A percentile compares a stretch with the other conserved stretches of the same genome.
phyloP scores from a whole-genome alignment of 2,888 invertebrate species.

The Caenorhabditis drosophilae region DNA sequence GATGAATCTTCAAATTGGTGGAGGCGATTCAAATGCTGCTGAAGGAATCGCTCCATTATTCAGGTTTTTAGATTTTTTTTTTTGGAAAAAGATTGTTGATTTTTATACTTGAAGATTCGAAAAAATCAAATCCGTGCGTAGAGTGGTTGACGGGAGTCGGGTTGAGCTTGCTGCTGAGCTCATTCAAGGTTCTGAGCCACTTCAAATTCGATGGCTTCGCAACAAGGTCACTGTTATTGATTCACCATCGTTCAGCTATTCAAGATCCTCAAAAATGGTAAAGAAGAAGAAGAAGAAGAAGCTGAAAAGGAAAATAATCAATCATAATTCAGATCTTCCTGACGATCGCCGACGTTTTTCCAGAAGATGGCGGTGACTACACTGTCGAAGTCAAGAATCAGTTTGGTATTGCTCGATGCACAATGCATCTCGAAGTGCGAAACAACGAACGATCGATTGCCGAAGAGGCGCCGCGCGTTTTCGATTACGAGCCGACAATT shows the following conservation, averaged over 20 bases:
- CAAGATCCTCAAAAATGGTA: constrained; percentile 42
- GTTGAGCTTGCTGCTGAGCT: constrained; percentile 54
- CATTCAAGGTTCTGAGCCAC: constrained; percentile 61
- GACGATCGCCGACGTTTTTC: constrained; percentile 67
- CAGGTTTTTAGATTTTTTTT: constrained; percentile 36
- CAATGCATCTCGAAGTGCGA: constrained; percentile 49
- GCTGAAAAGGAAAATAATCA: too few relatives aligned
- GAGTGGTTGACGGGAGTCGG: constrained; percentile 51
- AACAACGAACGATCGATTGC: constrained; percentile 47
- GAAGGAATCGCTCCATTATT: constrained; percentile 56
- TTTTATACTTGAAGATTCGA: constrained; percentile 34
- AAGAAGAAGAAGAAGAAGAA: too few relatives aligned
- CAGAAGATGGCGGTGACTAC: constrained; percentile 74
- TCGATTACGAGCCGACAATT: constrained; percentile 39
- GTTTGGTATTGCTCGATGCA: constrained; percentile 47
- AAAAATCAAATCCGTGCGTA: constrained; percentile 40
- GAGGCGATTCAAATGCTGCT: constrained; percentile 39
- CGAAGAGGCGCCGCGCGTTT: constrained; percentile 52
- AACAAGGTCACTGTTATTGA: constrained; percentile 60
- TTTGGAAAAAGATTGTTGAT: neutral
- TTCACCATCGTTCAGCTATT: constrained; percentile 55
- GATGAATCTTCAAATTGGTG: constrained; percentile 55
- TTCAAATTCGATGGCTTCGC: constrained; percentile 62
- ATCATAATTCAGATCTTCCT: constrained; percentile 39
- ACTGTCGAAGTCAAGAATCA: constrained; percentile 53